phyloP scores from a whole-genome alignment of 2,888 invertebrate genomes.

The Cactoblastis cactorum region DNA sequence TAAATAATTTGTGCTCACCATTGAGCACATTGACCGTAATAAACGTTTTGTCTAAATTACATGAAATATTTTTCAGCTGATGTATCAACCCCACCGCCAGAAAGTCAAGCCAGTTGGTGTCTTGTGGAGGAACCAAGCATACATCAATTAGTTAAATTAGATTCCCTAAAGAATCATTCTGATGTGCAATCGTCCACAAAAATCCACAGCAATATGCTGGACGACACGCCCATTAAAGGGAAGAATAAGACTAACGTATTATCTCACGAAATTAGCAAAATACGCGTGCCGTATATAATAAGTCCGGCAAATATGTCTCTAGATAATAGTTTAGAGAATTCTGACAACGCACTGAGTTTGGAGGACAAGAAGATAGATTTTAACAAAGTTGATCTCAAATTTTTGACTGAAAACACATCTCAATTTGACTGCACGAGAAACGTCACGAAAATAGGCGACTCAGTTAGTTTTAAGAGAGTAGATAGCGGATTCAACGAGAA shows the following conservation, averaged over 20 bases:
- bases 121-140: slow-evolving; percentile 50
- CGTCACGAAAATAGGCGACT: slow-evolving; percentile 45
- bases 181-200: slow-evolving; percentile 46
- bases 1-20: too few species aligned
- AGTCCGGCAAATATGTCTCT: slow-evolving; percentile 64
- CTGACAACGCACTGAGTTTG: slow-evolving; percentile 53
- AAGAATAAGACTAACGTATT: slow-evolving; percentile 47
- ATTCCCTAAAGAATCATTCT: slow-evolving; percentile 32
- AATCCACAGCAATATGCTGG: slow-evolving; percentile 40
- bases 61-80: slow-evolving; percentile 43
- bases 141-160: slow-evolving; percentile 44
- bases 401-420: slow-evolving; percentile 64
- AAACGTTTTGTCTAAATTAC: background rate
- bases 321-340: slow-evolving; percentile 61
- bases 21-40: too few species aligned
- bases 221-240: slow-evolving; percentile 59
- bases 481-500: slow-evolving; percentile 72
- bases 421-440: slow-evolving; percentile 46
- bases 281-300: slow-evolving; percentile 41
- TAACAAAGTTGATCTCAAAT: slow-evolving; percentile 69
- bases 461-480: slow-evolving; percentile 59
- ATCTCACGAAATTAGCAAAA: slow-evolving; percentile 66
- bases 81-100: slow-evolving; percentile 37
- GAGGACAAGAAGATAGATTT: slow-evolving; percentile 70
- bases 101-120: slow-evolving; percentile 47